phyloP scores from a whole-genome alignment of 2,113 vertebrate genomes.

The Cyprinus carpio region DNA sequence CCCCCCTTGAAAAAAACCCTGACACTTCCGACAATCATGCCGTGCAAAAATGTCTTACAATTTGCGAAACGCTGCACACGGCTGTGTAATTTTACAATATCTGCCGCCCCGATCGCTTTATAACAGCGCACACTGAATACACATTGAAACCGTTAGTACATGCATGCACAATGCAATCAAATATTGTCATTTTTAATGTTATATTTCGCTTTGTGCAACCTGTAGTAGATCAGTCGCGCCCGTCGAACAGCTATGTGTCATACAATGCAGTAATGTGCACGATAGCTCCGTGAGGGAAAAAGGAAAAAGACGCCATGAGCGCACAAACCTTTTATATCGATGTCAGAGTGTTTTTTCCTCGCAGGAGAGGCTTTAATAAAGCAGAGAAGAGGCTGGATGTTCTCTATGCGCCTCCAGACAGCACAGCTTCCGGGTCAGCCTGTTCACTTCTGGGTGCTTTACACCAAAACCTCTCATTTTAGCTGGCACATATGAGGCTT shows the following conservation, averaged over 20 bases:
- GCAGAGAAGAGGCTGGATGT: constrained; percentile 72
- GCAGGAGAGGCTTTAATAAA: constrained; percentile 70
- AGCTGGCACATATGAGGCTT: neutral
- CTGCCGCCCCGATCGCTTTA: neutral
- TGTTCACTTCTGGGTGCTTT: constrained; percentile 90
- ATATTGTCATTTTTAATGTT: constrained; percentile 55
- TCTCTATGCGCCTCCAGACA: constrained; percentile 76
- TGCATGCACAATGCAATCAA: constrained; percentile 59
- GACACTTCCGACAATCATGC: constrained; percentile 85
- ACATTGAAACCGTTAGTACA: neutral
- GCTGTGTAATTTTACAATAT: neutral
- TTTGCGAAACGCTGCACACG: neutral
- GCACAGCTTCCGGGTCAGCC: constrained; percentile 89
- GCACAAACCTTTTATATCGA: constrained; percentile 75
- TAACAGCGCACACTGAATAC: constrained; percentile 8
- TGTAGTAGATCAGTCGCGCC: constrained; percentile 47
- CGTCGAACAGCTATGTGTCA: neutral
- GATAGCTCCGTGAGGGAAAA: neutral
- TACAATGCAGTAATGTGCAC: constrained; percentile 4
- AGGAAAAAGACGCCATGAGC: constrained; percentile 37
- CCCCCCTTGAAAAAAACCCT: constrained; percentile 76
- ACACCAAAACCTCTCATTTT: neutral
- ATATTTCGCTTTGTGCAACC: constrained; percentile 72
- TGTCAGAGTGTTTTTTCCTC: constrained; percentile 72
- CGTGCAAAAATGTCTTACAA: constrained; percentile 63